phyloP scores from a whole-genome alignment of 2,113 vertebrate species.

The Chaetura pelagica region DNA sequence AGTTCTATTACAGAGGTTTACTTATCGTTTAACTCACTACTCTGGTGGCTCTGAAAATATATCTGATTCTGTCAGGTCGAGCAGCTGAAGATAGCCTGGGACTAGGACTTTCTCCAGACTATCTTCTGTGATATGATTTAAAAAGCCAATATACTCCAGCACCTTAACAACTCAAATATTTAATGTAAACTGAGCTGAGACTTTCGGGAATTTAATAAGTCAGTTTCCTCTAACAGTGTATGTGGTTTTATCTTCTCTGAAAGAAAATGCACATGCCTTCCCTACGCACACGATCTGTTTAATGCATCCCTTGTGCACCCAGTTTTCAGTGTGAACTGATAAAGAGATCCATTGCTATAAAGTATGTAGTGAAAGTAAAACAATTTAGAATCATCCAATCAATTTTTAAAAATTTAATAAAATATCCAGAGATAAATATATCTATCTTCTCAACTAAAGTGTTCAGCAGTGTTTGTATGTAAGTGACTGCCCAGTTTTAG shows the following conservation, averaged over 20 bases:
- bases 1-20: neutral
- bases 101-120: neutral
- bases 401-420: neutral
- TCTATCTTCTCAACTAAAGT: neutral
- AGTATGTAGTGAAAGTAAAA: neutral
- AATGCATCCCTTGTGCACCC: neutral
- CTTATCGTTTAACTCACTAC: neutral
- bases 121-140: neutral
- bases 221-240: neutral
- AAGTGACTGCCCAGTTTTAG: neutral
- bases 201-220: neutral
- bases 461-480: neutral
- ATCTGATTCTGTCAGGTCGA: neutral
- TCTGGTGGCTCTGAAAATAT: neutral
- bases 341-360: neutral
- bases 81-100: neutral
- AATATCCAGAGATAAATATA: neutral
- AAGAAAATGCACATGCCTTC: neutral
- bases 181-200: neutral
- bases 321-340: neutral
- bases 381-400: neutral
- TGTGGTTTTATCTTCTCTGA: neutral
- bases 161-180: neutral
- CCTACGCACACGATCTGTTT: neutral
- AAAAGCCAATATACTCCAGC: neutral